phyloP scores from a whole-genome alignment of 2,888 invertebrate species.

The Volucella inflata region DNA sequence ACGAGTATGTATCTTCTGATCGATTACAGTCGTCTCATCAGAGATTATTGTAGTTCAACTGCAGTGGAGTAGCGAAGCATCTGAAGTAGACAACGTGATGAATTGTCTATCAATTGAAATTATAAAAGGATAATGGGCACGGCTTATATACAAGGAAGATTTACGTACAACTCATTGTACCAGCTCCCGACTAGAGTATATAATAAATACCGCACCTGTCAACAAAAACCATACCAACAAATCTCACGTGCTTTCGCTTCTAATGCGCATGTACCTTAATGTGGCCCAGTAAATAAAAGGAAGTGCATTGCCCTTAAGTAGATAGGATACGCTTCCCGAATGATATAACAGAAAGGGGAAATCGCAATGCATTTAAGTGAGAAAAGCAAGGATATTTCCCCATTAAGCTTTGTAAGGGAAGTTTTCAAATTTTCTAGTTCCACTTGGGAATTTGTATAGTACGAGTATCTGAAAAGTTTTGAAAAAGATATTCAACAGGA shows the following conservation, averaged over 20 bases:
- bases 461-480: neutral
- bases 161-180: neutral
- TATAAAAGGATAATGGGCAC: conserved; percentile 14
- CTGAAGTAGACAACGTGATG: no score
- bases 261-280: conserved; percentile 45
- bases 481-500: conserved; percentile 14
- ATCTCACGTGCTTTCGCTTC: conserved; percentile 35
- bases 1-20: no score
- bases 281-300: conserved; percentile 54
- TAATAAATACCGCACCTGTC: conserved; percentile 17
- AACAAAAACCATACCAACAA: neutral
- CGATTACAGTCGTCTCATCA: no score
- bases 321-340: conserved; percentile 38
- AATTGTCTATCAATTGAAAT: conserved; percentile 1
- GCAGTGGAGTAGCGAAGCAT: no score
- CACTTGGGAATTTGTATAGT: neutral
- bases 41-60: no score
- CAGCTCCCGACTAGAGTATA: neutral
- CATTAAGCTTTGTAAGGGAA: neutral
- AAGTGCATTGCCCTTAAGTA: conserved; percentile 65
- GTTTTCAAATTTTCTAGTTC: conserved; percentile 1
- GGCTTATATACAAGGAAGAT: neutral
- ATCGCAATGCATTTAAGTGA: neutral
- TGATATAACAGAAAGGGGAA: conserved; percentile 33
- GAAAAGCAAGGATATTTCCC: conserved; percentile 14